These are phyloP conservation scores for Cranoglanis bouderius DNA, from an alignment of 2,113 vertebrate genomes.

Conservation along the genomic window DNA sequence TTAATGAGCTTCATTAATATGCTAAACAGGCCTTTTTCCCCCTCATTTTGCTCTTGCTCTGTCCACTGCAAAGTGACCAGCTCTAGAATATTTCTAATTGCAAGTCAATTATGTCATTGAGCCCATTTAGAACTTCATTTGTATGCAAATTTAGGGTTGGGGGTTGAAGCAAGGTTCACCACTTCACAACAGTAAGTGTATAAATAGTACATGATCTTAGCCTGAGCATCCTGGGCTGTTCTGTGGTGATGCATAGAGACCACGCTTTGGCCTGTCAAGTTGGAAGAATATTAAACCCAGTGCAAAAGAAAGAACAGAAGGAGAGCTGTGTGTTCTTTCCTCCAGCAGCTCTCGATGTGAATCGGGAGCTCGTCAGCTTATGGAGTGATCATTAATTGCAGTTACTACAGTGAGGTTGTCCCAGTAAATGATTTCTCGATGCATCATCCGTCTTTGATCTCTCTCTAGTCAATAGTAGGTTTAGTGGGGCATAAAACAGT, in stretches of 20 bases:
- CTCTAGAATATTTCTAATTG: constrained; percentile 81
- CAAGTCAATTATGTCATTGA: constrained; percentile 85
- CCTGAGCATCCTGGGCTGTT: constrained; percentile 41
- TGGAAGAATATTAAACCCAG: not conserved
- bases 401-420: constrained; percentile 65
- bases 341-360: not conserved
- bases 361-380: constrained; percentile 64
- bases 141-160: constrained; percentile 77
- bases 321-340: not conserved
- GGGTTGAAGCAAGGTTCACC: constrained; percentile 58
- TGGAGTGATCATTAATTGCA: constrained; percentile 64
- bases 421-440: constrained; percentile 75
- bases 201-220: constrained; percentile 60
- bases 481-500: constrained; percentile 68
- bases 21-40: constrained; percentile 78
- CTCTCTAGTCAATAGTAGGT: constrained; percentile 73
- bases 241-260: constrained; percentile 33
- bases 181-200: constrained; percentile 68
- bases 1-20: constrained; percentile 85
- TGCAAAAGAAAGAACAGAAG: not conserved
- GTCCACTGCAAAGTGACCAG: constrained; percentile 79
- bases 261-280: constrained; percentile 2
- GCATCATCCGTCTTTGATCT: constrained; percentile 73
- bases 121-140: constrained; percentile 83
- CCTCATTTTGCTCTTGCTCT: constrained; percentile 68